These are phyloP conservation scores for Contarinia nasturtii DNA, from an alignment of 1,140 invertebrate species.

Conservation along the genomic window DNA sequence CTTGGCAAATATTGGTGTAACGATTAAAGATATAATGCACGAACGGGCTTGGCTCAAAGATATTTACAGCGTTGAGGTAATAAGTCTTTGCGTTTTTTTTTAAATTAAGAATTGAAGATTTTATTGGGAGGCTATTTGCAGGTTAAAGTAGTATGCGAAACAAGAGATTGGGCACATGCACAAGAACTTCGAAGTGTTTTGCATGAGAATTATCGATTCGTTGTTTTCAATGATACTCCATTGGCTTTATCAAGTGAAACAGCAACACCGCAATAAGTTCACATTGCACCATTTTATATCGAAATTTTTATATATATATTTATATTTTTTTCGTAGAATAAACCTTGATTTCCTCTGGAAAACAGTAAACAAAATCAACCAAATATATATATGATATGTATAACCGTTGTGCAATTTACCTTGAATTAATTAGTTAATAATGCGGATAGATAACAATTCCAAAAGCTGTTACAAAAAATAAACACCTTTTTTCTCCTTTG, in stretches of 20 bases:
- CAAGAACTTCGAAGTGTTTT: constrained; percentile 41
- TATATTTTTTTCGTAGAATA: too few species aligned
- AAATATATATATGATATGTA: too few species aligned
- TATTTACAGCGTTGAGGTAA: constrained; percentile 34
- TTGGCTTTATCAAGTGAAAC: constrained; percentile 8
- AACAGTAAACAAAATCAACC: too few species aligned
- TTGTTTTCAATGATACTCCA: constrained; percentile 21
- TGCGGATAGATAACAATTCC: too few species aligned
- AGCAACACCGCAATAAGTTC: too few species aligned
- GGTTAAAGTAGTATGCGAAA: constrained; percentile 63
- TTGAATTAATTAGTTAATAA: too few species aligned
- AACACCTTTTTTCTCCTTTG: too few species aligned
- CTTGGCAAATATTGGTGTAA: constrained; percentile 58
- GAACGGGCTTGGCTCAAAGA: constrained; percentile 84
- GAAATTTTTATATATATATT: too few species aligned
- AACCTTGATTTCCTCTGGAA: too few species aligned
- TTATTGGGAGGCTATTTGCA: not conserved
- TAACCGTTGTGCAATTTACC: too few species aligned
- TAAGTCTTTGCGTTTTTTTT: not conserved
- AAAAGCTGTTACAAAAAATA: too few species aligned
- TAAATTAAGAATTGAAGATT: not conserved
- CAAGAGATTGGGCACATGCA: constrained; percentile 57
- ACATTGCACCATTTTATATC: too few species aligned
- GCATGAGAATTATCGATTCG: constrained; percentile 33
- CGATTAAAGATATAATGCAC: constrained; percentile 87